These are phyloP conservation scores for Rhodinocichla rosea DNA, from an alignment of 2,113 vertebrate genomes.

Conservation along the genomic window DNA sequence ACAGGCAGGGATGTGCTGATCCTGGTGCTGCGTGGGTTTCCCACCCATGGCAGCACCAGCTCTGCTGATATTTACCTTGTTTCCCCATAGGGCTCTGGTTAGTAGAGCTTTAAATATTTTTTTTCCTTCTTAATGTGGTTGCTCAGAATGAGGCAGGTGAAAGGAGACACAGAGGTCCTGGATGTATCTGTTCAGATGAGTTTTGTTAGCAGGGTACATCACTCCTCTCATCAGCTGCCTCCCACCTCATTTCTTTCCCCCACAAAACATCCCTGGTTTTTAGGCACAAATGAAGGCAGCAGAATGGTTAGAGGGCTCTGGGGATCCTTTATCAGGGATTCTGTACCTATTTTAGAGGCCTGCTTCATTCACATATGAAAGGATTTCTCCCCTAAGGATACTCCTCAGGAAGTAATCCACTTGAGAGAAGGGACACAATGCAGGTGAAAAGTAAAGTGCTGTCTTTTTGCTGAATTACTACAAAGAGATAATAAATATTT, in stretches of 20 bases:
- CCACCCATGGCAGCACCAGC: background rate
- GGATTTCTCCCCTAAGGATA: background rate
- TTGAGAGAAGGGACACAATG: background rate
- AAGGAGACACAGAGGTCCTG: background rate
- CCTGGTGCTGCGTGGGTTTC: background rate
- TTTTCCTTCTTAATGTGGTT: background rate
- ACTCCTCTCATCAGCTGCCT: background rate
- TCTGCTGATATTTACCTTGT: background rate
- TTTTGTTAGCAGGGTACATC: background rate
- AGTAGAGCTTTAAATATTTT: background rate
- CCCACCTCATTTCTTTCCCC: background rate
- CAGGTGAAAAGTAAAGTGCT: background rate
- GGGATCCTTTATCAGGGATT: background rate
- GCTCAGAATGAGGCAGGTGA: background rate
- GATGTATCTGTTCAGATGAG: background rate
- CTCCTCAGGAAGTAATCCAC: background rate
- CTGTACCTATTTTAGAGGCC: background rate
- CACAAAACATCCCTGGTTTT: background rate
- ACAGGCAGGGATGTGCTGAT: background rate
- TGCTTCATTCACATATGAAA: background rate
- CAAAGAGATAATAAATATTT: background rate
- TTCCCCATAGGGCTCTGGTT: background rate
- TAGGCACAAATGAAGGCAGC: background rate
- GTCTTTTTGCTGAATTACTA: background rate
- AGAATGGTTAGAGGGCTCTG: background rate